phyloP scores from a whole-genome alignment of 2,797 vertebrate genomes.

The Triplophysa yarkandensis region DNA sequence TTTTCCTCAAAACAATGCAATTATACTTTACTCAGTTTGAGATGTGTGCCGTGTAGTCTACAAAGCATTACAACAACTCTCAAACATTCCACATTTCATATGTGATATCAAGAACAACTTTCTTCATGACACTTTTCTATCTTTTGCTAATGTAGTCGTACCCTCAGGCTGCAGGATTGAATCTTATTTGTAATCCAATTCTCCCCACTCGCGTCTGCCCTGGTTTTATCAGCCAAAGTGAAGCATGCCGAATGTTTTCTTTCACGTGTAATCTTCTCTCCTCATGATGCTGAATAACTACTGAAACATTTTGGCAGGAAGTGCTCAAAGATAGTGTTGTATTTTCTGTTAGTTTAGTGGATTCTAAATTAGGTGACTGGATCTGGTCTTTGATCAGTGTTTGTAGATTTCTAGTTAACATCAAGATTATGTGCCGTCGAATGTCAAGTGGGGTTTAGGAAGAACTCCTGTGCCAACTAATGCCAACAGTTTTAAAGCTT shows the following conservation, averaged over 20 bases:
- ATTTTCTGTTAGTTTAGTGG: conserved; percentile 15
- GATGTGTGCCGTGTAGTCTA: too few species aligned
- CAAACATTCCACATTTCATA: conserved; percentile 1
- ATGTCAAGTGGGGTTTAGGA: conserved; percentile 15
- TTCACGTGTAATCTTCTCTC: conserved; percentile 33
- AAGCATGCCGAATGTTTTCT: conserved; percentile 33
- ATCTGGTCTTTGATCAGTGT: conserved; percentile 21
- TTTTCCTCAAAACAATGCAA: conserved; percentile 10
- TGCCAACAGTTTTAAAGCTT: conserved; percentile 5
- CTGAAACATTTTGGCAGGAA: conserved; percentile 29
- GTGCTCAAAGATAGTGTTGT: conserved; percentile 19
- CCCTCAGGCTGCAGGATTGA: conserved; percentile 30
- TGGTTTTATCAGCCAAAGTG: conserved; percentile 19
- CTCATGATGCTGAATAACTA: conserved; percentile 12
- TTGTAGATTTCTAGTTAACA: conserved; percentile 20
- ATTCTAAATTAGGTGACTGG: conserved; percentile 19
- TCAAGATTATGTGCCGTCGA: background rate
- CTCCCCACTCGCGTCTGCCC: conserved; percentile 38
- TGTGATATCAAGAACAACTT: conserved; percentile 11
- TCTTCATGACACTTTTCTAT: background rate
- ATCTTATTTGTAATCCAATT: conserved; percentile 46
- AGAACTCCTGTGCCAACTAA: background rate
- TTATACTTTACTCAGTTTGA: background rate
- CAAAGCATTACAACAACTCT: background rate
- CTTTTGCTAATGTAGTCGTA: background rate